Conservation (phyloP, 2,797 vertebrate species). For the Parotocinclus haroldoi region DNA sequence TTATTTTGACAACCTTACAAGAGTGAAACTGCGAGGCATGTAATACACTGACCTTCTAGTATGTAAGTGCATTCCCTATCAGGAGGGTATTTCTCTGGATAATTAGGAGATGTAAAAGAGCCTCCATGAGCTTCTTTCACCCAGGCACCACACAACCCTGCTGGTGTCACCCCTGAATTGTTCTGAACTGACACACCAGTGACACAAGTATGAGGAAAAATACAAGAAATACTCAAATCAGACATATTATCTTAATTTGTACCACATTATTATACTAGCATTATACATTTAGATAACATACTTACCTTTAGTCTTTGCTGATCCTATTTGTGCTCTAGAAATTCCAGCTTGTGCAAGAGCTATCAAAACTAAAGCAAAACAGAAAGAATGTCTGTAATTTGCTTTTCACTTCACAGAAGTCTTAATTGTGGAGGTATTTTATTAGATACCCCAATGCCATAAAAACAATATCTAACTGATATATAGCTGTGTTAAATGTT, state of each 20-base stretch:
- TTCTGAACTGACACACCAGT: slow-evolving; percentile 76
- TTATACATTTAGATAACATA: not conserved
- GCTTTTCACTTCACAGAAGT: not conserved
- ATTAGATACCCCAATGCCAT: not conserved
- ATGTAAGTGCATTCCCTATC: slow-evolving; percentile 96
- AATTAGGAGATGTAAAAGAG: slow-evolving; percentile 94
- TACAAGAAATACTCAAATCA: not conserved
- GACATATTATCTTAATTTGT: too few relatives aligned
- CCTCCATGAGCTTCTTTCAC: slow-evolving; percentile 90
- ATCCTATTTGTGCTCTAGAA: slow-evolving; percentile 67
- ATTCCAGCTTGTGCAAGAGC: slow-evolving; percentile 79
- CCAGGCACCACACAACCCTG: slow-evolving; percentile 90
- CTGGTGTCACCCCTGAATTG: slow-evolving; percentile 86
- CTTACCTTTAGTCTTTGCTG: slow-evolving; percentile 86
- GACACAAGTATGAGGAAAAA: not conserved
- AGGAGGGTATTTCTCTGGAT: slow-evolving; percentile 93
- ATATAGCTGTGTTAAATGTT: not conserved
- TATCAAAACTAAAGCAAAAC: slow-evolving; percentile 72
- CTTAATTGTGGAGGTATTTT: not conserved
- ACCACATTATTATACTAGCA: too few relatives aligned
- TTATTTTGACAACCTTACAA: not conserved
- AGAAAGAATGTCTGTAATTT: not conserved
- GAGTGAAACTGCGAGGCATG: not conserved
- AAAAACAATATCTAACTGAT: not conserved
- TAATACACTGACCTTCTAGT: slow-evolving; percentile 85